Evolutionary conservation across 2,113 vertebrate genomes (phyloP), one percentile per base, ranked within the genome.

Genomic region (Turdus rufiventris): DNA sequence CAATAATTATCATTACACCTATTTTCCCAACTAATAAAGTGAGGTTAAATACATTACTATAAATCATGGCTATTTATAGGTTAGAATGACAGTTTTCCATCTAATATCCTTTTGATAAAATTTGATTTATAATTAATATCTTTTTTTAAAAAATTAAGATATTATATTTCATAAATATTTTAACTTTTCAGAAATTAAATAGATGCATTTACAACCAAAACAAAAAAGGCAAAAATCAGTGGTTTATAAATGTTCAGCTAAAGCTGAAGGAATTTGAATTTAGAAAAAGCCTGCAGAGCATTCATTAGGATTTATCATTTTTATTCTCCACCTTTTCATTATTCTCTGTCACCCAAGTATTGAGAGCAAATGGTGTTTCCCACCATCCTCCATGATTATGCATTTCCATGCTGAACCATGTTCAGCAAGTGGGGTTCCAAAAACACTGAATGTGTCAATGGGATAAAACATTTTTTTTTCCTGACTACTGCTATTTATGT

Each of bases 21-120:
- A 88, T 95, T 96, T 94, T 92, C 51, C 68, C 63, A 62, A 67
- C 25, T 73, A 80, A 83, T 91, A 93, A 51, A 67, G 8, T 81
- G 63, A 77, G 28, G 75, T 83, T 86, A 92, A 80, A 76, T 80
- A 36, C 24, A 74, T 62, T 33, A 50, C 6, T 45, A 76, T 66
- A 90, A 75, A 74, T 71, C 73, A 78, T 31, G 29, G 9, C 3
- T 88, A 70, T 85, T 90, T 77, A 68, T 80, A 70, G 5, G 18
- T 50, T 83, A 85, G 42, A 66, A 1, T 50, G 18, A 82, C 85
- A 60, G 61, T 25, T 3, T 24, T 74, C 17, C 51, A 11, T 47
- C 25, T 79, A 75, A 75, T 65, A 28, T 38, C 1, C 1, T 78
- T 87, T 57, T 48, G 16, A 76, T 50, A 28, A 90, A 56, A 1